A percentile compares a stretch with the other conserved stretches of the same genome.
Conservation (phyloP, 2,113 vertebrate species). For the Psilopogon haemacephalus region DNA sequence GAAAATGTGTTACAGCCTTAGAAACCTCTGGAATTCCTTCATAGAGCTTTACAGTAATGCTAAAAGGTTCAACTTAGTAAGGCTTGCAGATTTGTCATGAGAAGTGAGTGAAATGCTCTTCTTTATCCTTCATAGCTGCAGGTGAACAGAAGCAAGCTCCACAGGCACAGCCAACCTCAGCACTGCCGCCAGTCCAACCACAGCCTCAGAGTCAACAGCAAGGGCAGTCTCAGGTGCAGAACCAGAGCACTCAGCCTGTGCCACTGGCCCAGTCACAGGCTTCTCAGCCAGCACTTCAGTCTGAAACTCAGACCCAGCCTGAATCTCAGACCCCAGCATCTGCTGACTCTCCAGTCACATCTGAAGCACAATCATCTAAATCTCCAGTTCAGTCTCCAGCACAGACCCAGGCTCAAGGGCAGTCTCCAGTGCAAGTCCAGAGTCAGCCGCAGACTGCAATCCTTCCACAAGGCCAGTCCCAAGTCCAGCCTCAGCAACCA, state of each 20-base stretch:
- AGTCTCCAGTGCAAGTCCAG: conserved; percentile 60
- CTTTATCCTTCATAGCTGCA: conserved; percentile 63
- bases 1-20: not conserved
- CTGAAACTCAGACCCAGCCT: conserved; percentile 61
- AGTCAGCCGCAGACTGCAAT: conserved; percentile 59
- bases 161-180: conserved; percentile 31
- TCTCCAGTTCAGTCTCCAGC: conserved; percentile 72
- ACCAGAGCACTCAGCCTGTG: conserved; percentile 50
- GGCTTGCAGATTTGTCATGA: fast-evolving
- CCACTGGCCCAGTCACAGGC: conserved; percentile 55
- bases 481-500: conserved; percentile 73
- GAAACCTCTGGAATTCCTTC: not conserved
- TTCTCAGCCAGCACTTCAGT: conserved; percentile 55
- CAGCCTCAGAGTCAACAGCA: conserved; percentile 67
- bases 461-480: conserved; percentile 73
- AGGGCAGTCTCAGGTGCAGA: conserved; percentile 71
- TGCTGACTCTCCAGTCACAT: conserved; percentile 15
- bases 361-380: conserved; percentile 69
- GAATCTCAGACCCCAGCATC: conserved; percentile 59
- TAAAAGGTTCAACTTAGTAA: not conserved
- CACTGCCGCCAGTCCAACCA: conserved; percentile 33
- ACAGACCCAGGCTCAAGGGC: conserved; percentile 77
- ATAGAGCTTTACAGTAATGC: not conserved
- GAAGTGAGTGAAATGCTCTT: not conserved
- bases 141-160: conserved; percentile 71